Evolutionary conservation across 1,140 invertebrate species (phyloP), one percentile per base, ranked within the genome.

Genomic region (Phortica variegata): DNA sequence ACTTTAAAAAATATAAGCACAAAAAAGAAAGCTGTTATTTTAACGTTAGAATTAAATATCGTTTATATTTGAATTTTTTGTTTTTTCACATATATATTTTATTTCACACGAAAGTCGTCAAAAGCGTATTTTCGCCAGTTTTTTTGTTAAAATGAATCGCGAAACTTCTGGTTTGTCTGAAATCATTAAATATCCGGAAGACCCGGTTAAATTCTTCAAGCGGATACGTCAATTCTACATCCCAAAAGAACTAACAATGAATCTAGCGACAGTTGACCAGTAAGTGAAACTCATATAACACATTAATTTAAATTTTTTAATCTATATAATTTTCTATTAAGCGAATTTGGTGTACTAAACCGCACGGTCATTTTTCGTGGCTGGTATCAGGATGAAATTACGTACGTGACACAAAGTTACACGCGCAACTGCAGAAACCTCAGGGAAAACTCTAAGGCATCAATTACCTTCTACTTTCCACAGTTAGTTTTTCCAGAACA

Each of bases 361-460:
- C 71, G 71, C 0, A 59, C 59, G 0, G 71, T 74, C 7, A 10
- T 74, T 0, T 74, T 63, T 48, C 61, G 71, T 0, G 70, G 70
- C n/a, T 2, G 48, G 65, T 7, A 52, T 54, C 26, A 74, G 17
- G 47, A 60, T 18, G 45, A 33, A 19, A 43, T 73, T 5, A 52
- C 53, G 21, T 74, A 74, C 43, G 56, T 74, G 5, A 74, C 71
- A 4, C 71, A 74, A 37, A 51, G 56, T 3, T 74, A 58, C 37
- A 66, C 61, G 0, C 56, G 54, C 13, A 74, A 74, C 42, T 74
- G 42, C 33, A 49, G 63, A 32, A 69, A 72, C 19, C 39, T 74
- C 0, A 36, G 37, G n/a, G 53, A 56, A 5, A 66, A 74, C 56
- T 38, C 66, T 2, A 65, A 57, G 19, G 46, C 58, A 4, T 33